phyloP scores from a whole-genome alignment of 2,888 invertebrate species.

The Gastrophysa polygoni region DNA sequence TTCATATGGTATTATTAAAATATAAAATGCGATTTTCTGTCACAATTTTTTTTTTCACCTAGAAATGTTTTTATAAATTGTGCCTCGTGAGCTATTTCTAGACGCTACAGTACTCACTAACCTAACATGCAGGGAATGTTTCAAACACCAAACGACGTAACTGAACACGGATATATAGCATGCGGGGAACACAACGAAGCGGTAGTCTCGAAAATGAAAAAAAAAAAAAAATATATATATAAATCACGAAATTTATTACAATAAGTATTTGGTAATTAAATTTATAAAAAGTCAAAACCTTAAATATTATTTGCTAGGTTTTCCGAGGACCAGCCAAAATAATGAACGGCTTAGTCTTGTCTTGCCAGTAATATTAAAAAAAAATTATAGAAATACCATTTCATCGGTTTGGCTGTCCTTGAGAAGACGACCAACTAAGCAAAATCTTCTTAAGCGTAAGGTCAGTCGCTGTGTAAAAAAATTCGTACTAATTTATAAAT shows the following conservation, averaged over 20 bases:
- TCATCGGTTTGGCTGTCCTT: conserved; percentile 41
- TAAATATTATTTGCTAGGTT: conserved; percentile 53
- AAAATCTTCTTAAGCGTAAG: conserved; percentile 51
- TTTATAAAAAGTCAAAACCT: conserved; percentile 56
- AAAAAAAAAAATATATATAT: conserved; percentile 54
- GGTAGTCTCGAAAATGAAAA: conserved; percentile 34
- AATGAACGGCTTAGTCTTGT: conserved; percentile 52
- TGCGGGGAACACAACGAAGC: conserved; percentile 52
- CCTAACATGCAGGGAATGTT: conserved; percentile 51
- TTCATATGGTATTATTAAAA: conserved; percentile 56
- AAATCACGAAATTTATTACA: conserved; percentile 60
- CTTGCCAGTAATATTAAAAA: conserved; percentile 36
- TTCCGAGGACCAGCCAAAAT: conserved; percentile 48
- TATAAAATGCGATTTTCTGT: conserved; percentile 55
- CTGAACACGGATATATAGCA: conserved; percentile 38
- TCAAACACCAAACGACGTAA: conserved; percentile 48
- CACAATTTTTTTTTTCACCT: conserved; percentile 44
- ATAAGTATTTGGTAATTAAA: conserved; percentile 60
- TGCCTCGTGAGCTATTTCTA: conserved; percentile 55
- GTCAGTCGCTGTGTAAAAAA: conserved; percentile 52
- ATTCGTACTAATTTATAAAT: conserved; percentile 57
- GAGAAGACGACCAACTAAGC: conserved; percentile 49
- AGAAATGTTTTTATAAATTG: conserved; percentile 47
- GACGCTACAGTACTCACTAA: conserved; percentile 56
- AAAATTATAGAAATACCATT: conserved; percentile 44